These are phyloP conservation scores for Diarsia brunnea DNA, from an alignment of 2,888 invertebrate genomes.

Conservation along the genomic window DNA sequence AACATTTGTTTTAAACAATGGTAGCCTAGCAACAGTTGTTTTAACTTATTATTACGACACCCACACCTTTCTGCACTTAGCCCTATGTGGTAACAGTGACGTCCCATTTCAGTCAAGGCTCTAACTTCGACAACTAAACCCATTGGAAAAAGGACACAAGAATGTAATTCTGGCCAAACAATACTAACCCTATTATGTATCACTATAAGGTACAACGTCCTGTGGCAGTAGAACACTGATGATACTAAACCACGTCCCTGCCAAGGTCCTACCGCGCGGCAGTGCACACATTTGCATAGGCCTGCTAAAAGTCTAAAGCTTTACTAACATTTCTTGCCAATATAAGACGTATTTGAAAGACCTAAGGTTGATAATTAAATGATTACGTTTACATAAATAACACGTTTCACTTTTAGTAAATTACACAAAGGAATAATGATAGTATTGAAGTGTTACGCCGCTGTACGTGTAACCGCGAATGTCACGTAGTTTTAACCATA, in stretches of 20 bases:
- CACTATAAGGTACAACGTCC: slow-evolving; percentile 57
- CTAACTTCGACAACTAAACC: slow-evolving; percentile 77
- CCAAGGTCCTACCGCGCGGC: slow-evolving; percentile 83
- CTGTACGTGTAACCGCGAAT: slow-evolving; percentile 83
- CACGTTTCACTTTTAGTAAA: slow-evolving; percentile 62
- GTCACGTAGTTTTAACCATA: slow-evolving; percentile 80
- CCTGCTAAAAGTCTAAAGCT: slow-evolving; percentile 73
- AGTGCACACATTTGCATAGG: slow-evolving; percentile 80
- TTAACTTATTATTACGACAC: slow-evolving; percentile 80
- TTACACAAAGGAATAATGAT: slow-evolving; percentile 80
- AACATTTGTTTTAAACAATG: slow-evolving; percentile 65
- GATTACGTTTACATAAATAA: slow-evolving; percentile 40
- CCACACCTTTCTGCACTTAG: slow-evolving; percentile 85
- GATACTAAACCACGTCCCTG: slow-evolving; percentile 85
- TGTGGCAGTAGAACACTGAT: slow-evolving; percentile 71
- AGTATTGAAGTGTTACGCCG: slow-evolving; percentile 80
- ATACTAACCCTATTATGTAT: slow-evolving; percentile 55
- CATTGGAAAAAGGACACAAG: slow-evolving; percentile 69
- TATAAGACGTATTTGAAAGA: slow-evolving; percentile 50
- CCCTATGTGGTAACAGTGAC: slow-evolving; percentile 87
- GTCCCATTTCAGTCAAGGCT: slow-evolving; percentile 89
- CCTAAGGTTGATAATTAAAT: slow-evolving; percentile 55
- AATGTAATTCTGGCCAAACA: slow-evolving; percentile 11
- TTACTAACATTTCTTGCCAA: slow-evolving; percentile 46
- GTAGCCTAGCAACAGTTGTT: slow-evolving; percentile 76